Evolutionary conservation across 2,113 vertebrate genomes (phyloP).

Genomic region (Brevimyrus niger): DNA sequence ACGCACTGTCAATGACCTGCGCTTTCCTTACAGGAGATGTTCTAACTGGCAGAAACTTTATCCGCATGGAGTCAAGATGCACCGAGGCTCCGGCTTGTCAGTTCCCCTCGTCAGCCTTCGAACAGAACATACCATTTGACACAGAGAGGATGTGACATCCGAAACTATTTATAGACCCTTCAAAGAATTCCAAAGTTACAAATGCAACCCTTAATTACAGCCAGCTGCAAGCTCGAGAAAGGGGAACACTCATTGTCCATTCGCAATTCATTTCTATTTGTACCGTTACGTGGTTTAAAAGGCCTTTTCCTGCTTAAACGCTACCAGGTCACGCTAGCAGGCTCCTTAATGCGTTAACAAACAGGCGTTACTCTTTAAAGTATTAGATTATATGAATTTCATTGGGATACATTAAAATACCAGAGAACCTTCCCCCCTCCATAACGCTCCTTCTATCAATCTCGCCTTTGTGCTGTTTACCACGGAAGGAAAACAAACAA

Average conservation of each 20-base stretch:
- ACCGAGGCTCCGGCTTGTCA: not conserved
- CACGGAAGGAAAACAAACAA: not conserved
- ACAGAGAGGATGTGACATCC: conserved; percentile 13
- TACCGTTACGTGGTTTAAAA: not conserved
- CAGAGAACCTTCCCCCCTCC: not conserved
- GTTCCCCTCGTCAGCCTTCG: not conserved
- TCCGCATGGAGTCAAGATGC: not conserved
- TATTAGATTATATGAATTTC: not conserved
- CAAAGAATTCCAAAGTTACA: not conserved
- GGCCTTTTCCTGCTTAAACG: not conserved
- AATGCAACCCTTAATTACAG: not conserved
- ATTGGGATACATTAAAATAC: not conserved
- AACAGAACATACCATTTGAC: not conserved
- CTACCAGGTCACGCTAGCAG: not conserved
- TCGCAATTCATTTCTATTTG: not conserved
- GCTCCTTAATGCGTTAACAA: not conserved
- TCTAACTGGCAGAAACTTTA: not conserved
- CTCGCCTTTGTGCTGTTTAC: not conserved
- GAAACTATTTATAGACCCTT: conserved; percentile 1
- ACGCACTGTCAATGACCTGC: not conserved
- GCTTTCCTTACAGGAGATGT: not conserved
- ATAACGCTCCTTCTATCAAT: not conserved
- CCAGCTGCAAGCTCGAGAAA: not conserved
- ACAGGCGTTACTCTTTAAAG: not conserved
- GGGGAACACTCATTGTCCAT: not conserved